Percentiles rank a stretch among this genome's conserved stretches.
phyloP scores from a whole-genome alignment of 2,888 invertebrate species.

The Euspilapteryx auroguttella region DNA sequence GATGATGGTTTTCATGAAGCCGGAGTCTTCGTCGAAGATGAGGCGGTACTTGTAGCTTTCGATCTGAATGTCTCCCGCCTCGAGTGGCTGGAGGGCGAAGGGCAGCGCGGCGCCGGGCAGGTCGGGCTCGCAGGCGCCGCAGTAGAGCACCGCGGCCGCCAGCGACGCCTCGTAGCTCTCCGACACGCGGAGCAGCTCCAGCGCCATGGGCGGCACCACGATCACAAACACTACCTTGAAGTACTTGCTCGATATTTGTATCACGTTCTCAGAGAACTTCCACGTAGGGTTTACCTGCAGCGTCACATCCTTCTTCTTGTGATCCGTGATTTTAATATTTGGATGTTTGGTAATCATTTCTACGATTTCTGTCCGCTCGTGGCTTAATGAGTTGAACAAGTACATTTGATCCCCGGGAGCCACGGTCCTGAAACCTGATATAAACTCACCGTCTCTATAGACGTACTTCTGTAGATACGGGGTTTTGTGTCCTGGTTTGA shows the following conservation, averaged over 20 bases:
- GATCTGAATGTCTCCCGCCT: slow-evolving; percentile 77
- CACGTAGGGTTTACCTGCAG: slow-evolving; percentile 42
- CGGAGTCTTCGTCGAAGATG: slow-evolving; percentile 78
- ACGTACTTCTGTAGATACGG: slow-evolving; percentile 51
- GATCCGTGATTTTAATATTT: slow-evolving; percentile 72
- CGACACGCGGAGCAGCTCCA: slow-evolving; percentile 67
- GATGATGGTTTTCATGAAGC: slow-evolving; percentile 77
- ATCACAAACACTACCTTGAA: slow-evolving; percentile 74
- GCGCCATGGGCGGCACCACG: slow-evolving; percentile 73
- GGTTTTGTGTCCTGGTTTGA: slow-evolving; percentile 72
- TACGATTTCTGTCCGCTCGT: slow-evolving; percentile 76
- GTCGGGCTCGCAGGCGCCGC: slow-evolving; percentile 26
- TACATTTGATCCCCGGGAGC: slow-evolving; percentile 66
- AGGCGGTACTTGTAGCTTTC: slow-evolving; percentile 80
- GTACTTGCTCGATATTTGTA: slow-evolving; percentile 36
- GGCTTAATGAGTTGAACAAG: slow-evolving; percentile 82
- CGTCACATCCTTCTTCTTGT: slow-evolving; percentile 56
- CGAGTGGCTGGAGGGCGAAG: slow-evolving; percentile 65
- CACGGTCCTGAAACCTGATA: slow-evolving; percentile 42
- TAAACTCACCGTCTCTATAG: slow-evolving; percentile 37
- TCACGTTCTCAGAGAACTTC: slow-evolving; percentile 24
- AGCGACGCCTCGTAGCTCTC: slow-evolving; percentile 22
- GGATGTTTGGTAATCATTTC: slow-evolving; percentile 70
- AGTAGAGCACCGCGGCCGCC: slow-evolving; percentile 35
- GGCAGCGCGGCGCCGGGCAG: slow-evolving; percentile 16